phyloP scores from a whole-genome alignment of 1,140 invertebrate species.

The Aricia agestis region DNA sequence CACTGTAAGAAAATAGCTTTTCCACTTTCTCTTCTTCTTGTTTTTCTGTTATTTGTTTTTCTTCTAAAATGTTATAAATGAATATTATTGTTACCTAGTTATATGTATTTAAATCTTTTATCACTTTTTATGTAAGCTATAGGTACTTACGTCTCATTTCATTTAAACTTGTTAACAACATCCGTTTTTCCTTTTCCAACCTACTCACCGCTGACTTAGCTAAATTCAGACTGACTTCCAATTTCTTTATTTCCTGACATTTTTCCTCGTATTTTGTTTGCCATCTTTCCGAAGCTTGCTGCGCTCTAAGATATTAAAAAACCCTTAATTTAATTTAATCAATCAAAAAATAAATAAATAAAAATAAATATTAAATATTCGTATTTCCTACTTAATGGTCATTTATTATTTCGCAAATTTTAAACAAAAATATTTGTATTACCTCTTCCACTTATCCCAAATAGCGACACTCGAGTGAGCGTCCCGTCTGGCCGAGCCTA shows the following conservation, averaged over 20 bases:
- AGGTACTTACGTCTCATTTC: constrained; percentile 53
- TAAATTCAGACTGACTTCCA: constrained; percentile 52
- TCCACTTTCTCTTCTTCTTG: constrained; percentile 52
- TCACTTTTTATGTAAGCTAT: no score
- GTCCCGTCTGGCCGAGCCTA: constrained; percentile 50
- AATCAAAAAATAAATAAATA: no score
- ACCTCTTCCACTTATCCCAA: constrained; percentile 75
- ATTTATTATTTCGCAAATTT: no score
- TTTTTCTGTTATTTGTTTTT: constrained; percentile 49
- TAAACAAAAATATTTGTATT: no score
- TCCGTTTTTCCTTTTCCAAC: constrained; percentile 66
- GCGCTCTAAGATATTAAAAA: constrained; percentile 44
- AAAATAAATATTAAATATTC: no score
- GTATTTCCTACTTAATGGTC: no score
- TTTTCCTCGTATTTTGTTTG: constrained; percentile 66
- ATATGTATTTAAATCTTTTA: no score
- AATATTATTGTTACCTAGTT: no score
- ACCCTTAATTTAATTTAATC: no score
- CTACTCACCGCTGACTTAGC: constrained; percentile 52
- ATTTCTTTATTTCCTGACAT: constrained; percentile 61
- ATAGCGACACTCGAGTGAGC: constrained; percentile 55
- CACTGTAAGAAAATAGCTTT: constrained; percentile 39
- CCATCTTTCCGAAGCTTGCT: constrained; percentile 68
- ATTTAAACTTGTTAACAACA: constrained; percentile 48
- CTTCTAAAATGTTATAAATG: constrained; percentile 35